Evolutionary conservation across 2,888 invertebrate species (phyloP).

Genomic region (Dysmachus trigonus): DNA sequence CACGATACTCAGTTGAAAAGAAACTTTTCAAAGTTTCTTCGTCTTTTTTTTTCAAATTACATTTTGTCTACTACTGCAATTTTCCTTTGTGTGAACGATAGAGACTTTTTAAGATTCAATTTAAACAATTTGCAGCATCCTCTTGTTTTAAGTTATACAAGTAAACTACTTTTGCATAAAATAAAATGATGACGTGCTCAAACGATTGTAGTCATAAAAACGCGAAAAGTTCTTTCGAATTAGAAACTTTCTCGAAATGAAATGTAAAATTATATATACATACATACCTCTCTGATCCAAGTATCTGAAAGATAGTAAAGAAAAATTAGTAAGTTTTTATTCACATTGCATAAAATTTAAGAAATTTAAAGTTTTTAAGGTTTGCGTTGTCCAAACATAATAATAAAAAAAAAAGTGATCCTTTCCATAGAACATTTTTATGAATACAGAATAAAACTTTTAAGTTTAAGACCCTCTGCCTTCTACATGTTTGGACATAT

Average conservation of each 20-base stretch:
- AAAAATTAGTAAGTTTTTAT: background rate
- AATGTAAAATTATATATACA: background rate
- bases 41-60: slow-evolving; percentile 21
- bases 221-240: background rate
- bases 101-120: background rate
- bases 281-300: background rate
- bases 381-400: too few species aligned
- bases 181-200: background rate
- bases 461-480: too few species aligned
- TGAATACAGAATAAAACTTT: too few species aligned
- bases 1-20: background rate
- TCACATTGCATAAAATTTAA: too few species aligned
- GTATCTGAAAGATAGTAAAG: background rate
- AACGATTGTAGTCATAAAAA: background rate
- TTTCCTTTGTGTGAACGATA: background rate
- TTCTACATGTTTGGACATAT: too few species aligned
- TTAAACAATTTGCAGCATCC: background rate
- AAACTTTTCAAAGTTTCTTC: background rate
- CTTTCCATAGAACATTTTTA: too few species aligned
- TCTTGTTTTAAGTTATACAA: background rate
- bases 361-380: too few species aligned
- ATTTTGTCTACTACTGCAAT: slow-evolving; percentile 2
- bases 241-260: background rate
- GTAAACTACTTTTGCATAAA: background rate
- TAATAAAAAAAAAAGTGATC: too few species aligned